These are phyloP conservation scores for Idaea aversata DNA, from an alignment of 2,888 invertebrate genomes.

Conservation along the genomic window DNA sequence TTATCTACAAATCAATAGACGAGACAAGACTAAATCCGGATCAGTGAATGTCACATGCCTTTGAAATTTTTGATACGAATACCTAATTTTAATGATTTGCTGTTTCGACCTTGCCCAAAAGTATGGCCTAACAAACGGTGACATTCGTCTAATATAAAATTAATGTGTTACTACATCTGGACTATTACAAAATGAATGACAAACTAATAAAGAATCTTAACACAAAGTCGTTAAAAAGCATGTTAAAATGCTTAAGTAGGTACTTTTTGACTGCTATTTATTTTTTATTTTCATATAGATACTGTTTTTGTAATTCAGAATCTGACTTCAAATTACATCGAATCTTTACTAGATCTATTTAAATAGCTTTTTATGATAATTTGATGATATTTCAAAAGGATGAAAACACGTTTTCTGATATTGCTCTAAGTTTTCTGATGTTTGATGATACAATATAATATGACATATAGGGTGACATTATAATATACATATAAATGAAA, in stretches of 20 bases:
- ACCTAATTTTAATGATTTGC: not conserved
- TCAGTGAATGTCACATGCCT: not conserved
- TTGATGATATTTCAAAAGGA: not conserved
- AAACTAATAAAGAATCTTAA: not conserved
- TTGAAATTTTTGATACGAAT: constrained; percentile 1
- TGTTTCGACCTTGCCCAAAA: not conserved
- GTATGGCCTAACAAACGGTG: not conserved
- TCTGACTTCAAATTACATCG: no score
- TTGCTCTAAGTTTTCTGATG: not conserved
- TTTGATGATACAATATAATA: not conserved
- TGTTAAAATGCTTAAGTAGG: not conserved
- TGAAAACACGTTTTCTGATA: not conserved
- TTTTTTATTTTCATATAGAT: no score
- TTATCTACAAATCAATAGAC: not conserved
- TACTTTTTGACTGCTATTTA: no score
- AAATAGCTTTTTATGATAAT: not conserved
- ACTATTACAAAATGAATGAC: not conserved
- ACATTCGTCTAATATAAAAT: not conserved
- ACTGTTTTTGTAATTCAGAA: no score
- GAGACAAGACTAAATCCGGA: not conserved
- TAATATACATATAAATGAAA: not conserved
- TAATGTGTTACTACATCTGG: not conserved
- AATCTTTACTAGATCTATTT: no score
- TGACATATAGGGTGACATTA: no score
- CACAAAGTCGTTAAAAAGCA: not conserved